Evolutionary conservation across 2,113 vertebrate species (phyloP), one percentile per base, ranked within the genome.

Genomic region (Nyctibius bracteatus): DNA sequence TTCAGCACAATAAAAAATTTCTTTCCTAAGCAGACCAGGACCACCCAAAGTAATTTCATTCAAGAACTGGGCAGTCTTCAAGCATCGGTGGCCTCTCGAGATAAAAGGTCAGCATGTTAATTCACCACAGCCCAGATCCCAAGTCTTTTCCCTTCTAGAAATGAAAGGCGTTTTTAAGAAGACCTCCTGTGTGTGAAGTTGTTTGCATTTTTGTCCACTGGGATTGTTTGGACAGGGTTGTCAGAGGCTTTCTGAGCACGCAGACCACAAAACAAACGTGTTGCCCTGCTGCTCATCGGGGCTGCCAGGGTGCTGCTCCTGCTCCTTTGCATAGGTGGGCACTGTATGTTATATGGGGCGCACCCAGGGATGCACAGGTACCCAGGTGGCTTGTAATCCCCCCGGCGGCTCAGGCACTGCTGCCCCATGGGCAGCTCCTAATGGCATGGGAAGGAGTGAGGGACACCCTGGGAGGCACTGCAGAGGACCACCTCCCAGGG

Each of bases 61-160:
- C 94, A 95, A 94, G 61, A 88, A 62, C 49, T 68, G 65, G 62
- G 49, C 88, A 89, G 73, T 66, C 92, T 97, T 96, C 95, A 96
- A 97, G 92, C 90, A 88, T 21, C 6, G 3, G 85, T 91, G 88
- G 80, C 90, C 95, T 92, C 82, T 85, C 35, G 89, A 88, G 73
- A 96, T 96, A 91, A 96, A 94, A 97, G 93, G 81, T 97, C 97
- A 97, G 85, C 35, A 57, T 85, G 93, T 75, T 96, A 97, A 97
- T 95, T 95, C 73, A 71, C 86, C 71, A 52, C 82, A 95, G 93
- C 94, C 54, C 86, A 92, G 88, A 92, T 75, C 87, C 47, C 81
- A 90, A 61, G 85, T 94, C 55, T 81, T 73, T 77, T 35, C 43
- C 43, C 43, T 85, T 80, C 86, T 19, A 58, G 84, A 95, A 95